Base-by-base conservation (phyloP, 2,888 invertebrate genomes). In the Suillia variegata region DNA sequence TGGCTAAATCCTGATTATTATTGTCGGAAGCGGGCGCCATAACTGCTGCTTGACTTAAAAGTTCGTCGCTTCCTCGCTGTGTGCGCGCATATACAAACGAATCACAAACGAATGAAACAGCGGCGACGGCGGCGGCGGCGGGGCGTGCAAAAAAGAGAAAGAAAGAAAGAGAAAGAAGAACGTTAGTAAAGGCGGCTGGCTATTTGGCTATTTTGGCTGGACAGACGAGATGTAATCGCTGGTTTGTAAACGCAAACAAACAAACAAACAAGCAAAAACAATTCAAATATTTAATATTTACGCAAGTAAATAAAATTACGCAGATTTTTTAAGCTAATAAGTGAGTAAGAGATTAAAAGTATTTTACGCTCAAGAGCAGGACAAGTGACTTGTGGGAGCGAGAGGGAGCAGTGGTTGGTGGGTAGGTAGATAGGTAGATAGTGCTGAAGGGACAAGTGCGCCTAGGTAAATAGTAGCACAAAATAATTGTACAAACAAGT, bases 1-100 rank as follows among this genome's bases (percentile, higher is more conserved):
- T 93, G 81, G 96, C 96, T 77, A 89, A 88, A 84, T 90, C 90
- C 81, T 90, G 90, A 85, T 96, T 96, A 85, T 94, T 96, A 86
- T 94, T 94, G 84, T 96, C 95, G 85, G 94, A 94, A 85, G 92
- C 92, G 80, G 92, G 92, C 84, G 93, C 92, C 90, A 95, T 94
- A 83, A 96, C 93, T 86, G 92, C 92, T 85, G 92, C 92, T 87
- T 94, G 94, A 85, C 94, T 94, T 84, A 96, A 88, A 85, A 96
- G 90, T 88, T 96, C 96, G 90, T 96, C 96, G 84, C 95, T 95
- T 86, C 96, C 96, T 87, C 96, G 92, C 96, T 96, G 91, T n/a
- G n/a, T n/a, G n/a, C n/a, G 56, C 53, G 48, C 38, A 63, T 65
- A 26, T 51, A 58, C 45, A 34, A 15, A 56, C 22, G 34, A 42